These are phyloP conservation scores for Pseudonaja textilis DNA, from an alignment of 2,113 vertebrate species.

Conservation along the genomic window DNA sequence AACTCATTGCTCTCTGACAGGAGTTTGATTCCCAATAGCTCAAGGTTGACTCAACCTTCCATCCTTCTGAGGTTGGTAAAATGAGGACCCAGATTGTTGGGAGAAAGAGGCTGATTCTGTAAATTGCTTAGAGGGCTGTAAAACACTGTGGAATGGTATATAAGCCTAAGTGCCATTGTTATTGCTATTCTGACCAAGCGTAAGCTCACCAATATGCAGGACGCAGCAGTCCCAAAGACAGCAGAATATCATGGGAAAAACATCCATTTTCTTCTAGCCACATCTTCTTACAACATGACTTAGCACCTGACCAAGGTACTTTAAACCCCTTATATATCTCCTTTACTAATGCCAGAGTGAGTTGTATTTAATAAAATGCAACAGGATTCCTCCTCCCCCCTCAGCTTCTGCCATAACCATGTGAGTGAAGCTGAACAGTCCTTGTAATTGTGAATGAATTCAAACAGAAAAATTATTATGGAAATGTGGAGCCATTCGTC, in stretches of 20 bases:
- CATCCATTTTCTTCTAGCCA: background rate
- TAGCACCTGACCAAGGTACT: background rate
- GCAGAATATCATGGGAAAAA: background rate
- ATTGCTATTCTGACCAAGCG: background rate
- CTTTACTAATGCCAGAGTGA: background rate
- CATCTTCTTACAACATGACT: background rate
- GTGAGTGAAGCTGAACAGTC: constrained; percentile 20
- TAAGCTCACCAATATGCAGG: background rate
- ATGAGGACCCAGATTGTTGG: background rate
- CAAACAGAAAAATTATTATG: constrained; percentile 12
- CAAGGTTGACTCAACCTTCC: background rate
- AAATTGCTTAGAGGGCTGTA: background rate
- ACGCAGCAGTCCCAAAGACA: background rate
- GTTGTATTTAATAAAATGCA: background rate
- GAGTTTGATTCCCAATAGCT: background rate
- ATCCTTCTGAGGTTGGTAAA: background rate
- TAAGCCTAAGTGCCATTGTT: background rate
- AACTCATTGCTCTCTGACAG: background rate
- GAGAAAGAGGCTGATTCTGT: background rate
- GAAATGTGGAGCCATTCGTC: constrained; percentile 20
- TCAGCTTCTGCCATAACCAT: background rate
- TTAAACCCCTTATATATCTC: background rate
- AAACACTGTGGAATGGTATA: background rate
- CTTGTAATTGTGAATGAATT: constrained; percentile 30
- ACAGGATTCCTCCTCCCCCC: background rate